Evolutionary conservation across 2,797 vertebrate genomes (phyloP).

Genomic region (Threskiornis aethiopicus): DNA sequence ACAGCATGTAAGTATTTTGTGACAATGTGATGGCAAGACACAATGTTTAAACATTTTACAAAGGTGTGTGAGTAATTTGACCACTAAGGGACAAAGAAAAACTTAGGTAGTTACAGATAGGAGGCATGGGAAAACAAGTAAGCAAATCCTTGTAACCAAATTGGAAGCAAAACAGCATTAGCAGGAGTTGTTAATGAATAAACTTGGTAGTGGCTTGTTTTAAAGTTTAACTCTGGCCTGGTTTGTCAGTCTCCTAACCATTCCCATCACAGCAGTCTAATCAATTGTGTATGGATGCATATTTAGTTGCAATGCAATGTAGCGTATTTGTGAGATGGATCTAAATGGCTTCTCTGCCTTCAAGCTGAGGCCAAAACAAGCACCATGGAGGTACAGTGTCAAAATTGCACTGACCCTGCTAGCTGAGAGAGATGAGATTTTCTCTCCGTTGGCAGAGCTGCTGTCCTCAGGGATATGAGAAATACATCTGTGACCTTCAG

Average conservation of each 20-base stretch:
- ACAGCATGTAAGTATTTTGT: not conserved
- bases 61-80: not conserved
- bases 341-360: not conserved
- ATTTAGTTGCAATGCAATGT: not conserved
- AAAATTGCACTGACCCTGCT: not conserved
- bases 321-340: not conserved
- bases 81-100: not conserved
- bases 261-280: not conserved
- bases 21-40: not conserved
- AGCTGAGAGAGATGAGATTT: not conserved
- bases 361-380: not conserved
- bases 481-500: not conserved
- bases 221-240: not conserved
- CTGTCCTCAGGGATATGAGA: not conserved
- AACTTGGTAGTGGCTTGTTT: not conserved
- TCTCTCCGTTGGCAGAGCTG: not conserved
- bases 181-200: not conserved
- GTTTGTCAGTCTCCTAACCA: not conserved
- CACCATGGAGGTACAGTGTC: not conserved
- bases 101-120: not conserved
- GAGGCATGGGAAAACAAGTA: not conserved
- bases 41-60: not conserved
- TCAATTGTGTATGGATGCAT: too few relatives aligned
- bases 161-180: not conserved
- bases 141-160: not conserved